phyloP scores from a whole-genome alignment of 2,888 invertebrate genomes.

The Tillus elongatus region DNA sequence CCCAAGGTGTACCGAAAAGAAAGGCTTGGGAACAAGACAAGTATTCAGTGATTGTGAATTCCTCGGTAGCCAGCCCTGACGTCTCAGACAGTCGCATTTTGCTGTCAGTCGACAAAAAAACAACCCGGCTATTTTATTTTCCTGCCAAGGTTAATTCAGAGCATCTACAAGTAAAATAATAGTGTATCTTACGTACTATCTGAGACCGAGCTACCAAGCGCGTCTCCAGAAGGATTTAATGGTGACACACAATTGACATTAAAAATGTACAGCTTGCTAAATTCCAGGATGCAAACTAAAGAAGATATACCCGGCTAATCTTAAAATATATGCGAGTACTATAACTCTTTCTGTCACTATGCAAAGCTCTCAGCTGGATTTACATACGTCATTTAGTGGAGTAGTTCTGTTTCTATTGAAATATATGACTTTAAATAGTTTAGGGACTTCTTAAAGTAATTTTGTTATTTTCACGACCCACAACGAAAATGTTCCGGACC shows the following conservation, averaged over 20 bases:
- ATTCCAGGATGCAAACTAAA: constrained; percentile 3
- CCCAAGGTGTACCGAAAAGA: background rate
- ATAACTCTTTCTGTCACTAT: too few relatives aligned
- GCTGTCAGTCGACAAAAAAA: constrained; percentile 37
- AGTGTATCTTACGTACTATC: constrained; percentile 38
- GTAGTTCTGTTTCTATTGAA: too few relatives aligned
- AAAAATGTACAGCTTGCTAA: constrained; percentile 3
- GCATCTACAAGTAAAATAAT: constrained; percentile 41
- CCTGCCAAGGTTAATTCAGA: constrained; percentile 44
- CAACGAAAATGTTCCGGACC: too few relatives aligned
- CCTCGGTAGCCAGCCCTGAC: constrained; percentile 34
- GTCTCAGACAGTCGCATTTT: constrained; percentile 41
- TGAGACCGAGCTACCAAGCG: constrained; percentile 24
- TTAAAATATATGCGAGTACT: too few relatives aligned
- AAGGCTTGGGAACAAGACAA: constrained; percentile 16
- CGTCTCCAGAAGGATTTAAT: constrained; percentile 37
- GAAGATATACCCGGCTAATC: constrained; percentile 1
- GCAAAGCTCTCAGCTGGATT: too few relatives aligned
- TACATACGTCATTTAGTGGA: too few relatives aligned
- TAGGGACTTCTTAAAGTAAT: too few relatives aligned
- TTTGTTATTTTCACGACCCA: too few relatives aligned
- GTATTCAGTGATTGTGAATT: constrained; percentile 38
- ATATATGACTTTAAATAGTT: too few relatives aligned
- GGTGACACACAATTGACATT: constrained; percentile 20
- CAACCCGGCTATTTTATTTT: constrained; percentile 39